phyloP scores from a whole-genome alignment of 2,888 invertebrate genomes.

The Digitonthophagus gazella region DNA sequence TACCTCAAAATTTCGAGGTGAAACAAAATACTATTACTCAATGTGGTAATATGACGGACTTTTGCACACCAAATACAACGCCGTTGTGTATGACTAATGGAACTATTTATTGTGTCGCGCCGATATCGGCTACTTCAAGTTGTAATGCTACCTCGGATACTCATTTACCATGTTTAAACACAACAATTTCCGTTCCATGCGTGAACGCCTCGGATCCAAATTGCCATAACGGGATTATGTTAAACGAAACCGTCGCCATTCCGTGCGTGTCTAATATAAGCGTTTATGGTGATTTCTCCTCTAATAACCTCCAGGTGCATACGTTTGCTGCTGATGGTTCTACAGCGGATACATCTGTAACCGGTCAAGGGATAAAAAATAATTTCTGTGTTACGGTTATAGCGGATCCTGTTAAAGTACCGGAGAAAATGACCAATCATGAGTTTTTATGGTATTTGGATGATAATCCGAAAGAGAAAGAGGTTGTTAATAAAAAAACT shows the following conservation, averaged over 20 bases:
- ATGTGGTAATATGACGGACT: slow-evolving; percentile 44
- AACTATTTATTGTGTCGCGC: slow-evolving; percentile 48
- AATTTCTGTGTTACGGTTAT: slow-evolving; percentile 35
- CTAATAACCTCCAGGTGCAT: slow-evolving; percentile 20
- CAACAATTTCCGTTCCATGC: slow-evolving; percentile 41
- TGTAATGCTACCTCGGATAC: slow-evolving; percentile 38
- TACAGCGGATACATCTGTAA: slow-evolving; percentile 7
- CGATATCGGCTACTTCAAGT: slow-evolving; percentile 42
- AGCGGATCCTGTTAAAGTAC: slow-evolving; percentile 30
- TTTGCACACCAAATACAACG: slow-evolving; percentile 46
- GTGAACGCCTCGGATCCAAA: slow-evolving; percentile 41
- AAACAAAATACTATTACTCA: slow-evolving; percentile 43
- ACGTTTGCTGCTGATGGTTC: not conserved
- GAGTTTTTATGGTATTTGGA: slow-evolving; percentile 20
- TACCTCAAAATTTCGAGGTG: slow-evolving; percentile 41
- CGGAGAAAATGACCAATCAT: slow-evolving; percentile 19
- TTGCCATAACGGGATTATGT: slow-evolving; percentile 35
- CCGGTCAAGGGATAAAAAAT: slow-evolving; percentile 20
- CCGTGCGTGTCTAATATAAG: slow-evolving; percentile 33
- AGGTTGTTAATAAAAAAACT: slow-evolving; percentile 17
- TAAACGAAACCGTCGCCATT: slow-evolving; percentile 35
- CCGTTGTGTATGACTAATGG: slow-evolving; percentile 48
- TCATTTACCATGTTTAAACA: slow-evolving; percentile 41
- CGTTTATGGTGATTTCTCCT: slow-evolving; percentile 30
- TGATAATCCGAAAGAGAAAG: slow-evolving; percentile 21